Evolutionary conservation across 2,888 invertebrate species (phyloP).

Genomic region (Cremastinae sp.): DNA sequence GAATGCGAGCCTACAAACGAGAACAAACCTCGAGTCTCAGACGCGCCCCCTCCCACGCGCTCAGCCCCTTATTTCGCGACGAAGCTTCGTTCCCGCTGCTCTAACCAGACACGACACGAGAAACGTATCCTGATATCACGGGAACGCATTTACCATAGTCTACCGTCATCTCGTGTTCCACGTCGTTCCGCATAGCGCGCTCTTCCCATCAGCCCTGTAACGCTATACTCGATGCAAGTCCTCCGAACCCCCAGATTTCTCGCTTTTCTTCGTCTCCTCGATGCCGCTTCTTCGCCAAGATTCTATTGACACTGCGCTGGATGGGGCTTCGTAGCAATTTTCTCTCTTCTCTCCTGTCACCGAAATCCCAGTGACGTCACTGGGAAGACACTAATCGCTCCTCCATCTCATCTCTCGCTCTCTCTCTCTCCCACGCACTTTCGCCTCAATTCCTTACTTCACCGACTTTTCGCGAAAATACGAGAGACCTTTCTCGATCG

Average conservation of each 20-base stretch:
- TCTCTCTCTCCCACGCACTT: neutral
- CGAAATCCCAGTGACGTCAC: slow-evolving; percentile 29
- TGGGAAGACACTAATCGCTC: slow-evolving; percentile 34
- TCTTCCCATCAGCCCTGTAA: neutral
- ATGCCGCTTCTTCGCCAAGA: slow-evolving; percentile 31
- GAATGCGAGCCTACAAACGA: slow-evolving; percentile 35
- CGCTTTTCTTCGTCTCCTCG: slow-evolving; percentile 9
- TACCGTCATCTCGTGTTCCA: neutral
- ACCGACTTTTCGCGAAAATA: neutral
- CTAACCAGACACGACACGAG: slow-evolving; percentile 74
- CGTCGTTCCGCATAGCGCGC: neutral
- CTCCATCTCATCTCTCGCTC: neutral
- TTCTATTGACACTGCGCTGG: slow-evolving; percentile 43
- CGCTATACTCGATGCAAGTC: neutral
- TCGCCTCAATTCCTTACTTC: slow-evolving; percentile 2
- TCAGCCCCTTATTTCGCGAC: slow-evolving; percentile 61
- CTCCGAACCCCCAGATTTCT: neutral
- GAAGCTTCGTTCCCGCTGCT: slow-evolving; percentile 68
- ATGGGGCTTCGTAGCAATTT: neutral
- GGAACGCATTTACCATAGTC: slow-evolving; percentile 16
- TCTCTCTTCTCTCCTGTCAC: too few species aligned
- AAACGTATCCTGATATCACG: slow-evolving; percentile 19
- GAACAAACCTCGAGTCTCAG: slow-evolving; percentile 62
- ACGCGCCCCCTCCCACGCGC: slow-evolving; percentile 30
- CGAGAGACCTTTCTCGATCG: neutral